Evolutionary conservation across 1,140 invertebrate genomes (phyloP).

Genomic region (Drosophila pachea): DNA sequence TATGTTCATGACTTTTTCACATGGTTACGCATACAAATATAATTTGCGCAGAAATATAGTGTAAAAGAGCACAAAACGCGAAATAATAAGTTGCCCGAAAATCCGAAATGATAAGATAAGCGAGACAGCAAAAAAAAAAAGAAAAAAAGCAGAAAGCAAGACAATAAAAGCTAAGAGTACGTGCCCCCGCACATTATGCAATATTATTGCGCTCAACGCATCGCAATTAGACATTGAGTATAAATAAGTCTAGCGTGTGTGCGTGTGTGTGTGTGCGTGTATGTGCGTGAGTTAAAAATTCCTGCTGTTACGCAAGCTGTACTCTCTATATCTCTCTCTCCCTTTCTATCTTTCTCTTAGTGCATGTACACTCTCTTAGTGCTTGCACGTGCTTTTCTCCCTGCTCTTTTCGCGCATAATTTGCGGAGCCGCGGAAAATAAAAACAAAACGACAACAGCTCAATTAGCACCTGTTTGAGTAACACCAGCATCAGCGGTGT

Average conservation of each 20-base stretch:
- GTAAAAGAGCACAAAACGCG: not conserved
- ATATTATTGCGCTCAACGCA: not conserved
- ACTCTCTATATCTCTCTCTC: not conserved
- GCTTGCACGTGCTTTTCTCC: not conserved
- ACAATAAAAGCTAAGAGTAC: not conserved
- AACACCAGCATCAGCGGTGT: not conserved
- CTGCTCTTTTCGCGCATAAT: slow-evolving; percentile 13
- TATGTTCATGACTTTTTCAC: slow-evolving; percentile 37
- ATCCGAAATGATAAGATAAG: slow-evolving; percentile 29
- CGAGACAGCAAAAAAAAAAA: not conserved
- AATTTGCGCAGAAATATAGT: slow-evolving; percentile 14
- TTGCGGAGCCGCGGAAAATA: not conserved
- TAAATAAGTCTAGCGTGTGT: not conserved
- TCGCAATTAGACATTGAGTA: not conserved
- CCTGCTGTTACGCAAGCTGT: too few relatives aligned
- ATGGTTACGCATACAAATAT: slow-evolving; percentile 8
- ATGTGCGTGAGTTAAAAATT: too few relatives aligned
- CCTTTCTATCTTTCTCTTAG: not conserved
- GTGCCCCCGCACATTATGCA: slow-evolving; percentile 9
- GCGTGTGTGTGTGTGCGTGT: slow-evolving; percentile 15
- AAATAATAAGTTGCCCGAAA: slow-evolving; percentile 13
- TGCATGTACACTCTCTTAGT: not conserved
- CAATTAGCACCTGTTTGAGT: slow-evolving; percentile 29
- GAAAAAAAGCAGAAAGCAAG: too few relatives aligned
- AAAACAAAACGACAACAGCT: slow-evolving; percentile 16